Evolutionary conservation across 2,797 vertebrate genomes (phyloP), one percentile per base, ranked within the genome.

Genomic region (Periparus ater): DNA sequence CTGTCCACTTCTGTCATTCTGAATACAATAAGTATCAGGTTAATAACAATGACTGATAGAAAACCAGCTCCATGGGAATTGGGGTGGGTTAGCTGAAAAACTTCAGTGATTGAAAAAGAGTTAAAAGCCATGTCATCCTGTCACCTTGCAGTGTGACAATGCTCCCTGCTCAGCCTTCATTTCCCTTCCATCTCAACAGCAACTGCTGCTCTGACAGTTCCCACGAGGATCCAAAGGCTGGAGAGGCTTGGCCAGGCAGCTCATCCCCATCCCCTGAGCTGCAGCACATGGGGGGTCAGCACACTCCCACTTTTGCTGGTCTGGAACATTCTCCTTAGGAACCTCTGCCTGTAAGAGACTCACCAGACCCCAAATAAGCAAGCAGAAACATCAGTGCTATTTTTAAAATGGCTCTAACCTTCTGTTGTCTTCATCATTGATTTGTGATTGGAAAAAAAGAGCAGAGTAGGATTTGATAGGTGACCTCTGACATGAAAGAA

Each of bases 321-420:
- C 72, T 74, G 84, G 78, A 89, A 47, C 36, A 4, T 25, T 54
- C 79, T 74, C 77, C 74, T 60, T 26, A 5, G 44, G 75, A 66
- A 40, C 44, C 61, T 55, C 40, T 89, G 70, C 57, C 44, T 12
- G 8, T 21, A 50, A 32, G 73, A 58, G 25, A 20, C 85, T 83
- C 44, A 4, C 54, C 82, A 95, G 90, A 81, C 75, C 85, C 85
- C 71, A 94, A 68, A 86, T 68, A 85, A 88, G 84, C 77, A 60
- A 95, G 61, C 63, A 88, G 93, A 79, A 79, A 26, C 71, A 68
- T 68, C 73, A 70, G 34, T n/a, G 88, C 78, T 95, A 54, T 93
- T 96, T 96, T 95, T 76, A 77, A 93, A 86, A 95, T 74, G 81
- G 36, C 89, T 89, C 79, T 92, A 57, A 96, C 95, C 95, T 97